Base-by-base conservation (phyloP, 2,113 vertebrate species). In the Tragulus kanchil region DNA sequence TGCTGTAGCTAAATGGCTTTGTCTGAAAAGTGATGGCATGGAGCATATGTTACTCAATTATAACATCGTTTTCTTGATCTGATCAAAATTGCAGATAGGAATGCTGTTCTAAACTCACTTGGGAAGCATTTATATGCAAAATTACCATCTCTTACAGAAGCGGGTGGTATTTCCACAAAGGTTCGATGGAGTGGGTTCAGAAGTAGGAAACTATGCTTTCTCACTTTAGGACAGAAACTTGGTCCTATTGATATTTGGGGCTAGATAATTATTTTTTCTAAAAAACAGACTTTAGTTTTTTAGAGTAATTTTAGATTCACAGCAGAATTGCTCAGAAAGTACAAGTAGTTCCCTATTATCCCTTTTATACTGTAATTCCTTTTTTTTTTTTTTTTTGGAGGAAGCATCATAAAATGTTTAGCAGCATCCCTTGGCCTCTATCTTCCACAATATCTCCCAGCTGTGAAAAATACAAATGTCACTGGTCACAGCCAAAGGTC, bases 41-140 rank as follows among this genome's bases (percentile, higher is more conserved):
- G 48, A 96, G 42, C 79, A 85, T 95, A 89, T 78, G 79, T 36
- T 75, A 75, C 73, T 89, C 87, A 94, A 90, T 96, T 95, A 92
- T 67, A 97, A 52, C 54, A 85, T 93, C 87, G 81, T 91, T 58
- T 90, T 90, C 56, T 71, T 71, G n/a, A 71, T 92, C 15, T 84
- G 17, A 95, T 90, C 75, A 85, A 91, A 64, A 65, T 67, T 31
- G 31, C 7, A 31, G 4, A 42, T 7, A 62, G 21, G 89, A 58
- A 45, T 79, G 79, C 77, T 85, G 79, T 77, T 91, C 85, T 95
- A 67, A 97, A 83, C 67, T 82, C 23, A 85, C 26, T 71, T 73
- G 48, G n/a, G n/a, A 93, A 61, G 50, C 59, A 17, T 54, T 85
- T 23, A 31, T 56, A 31, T 1, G n/a, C 61, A 95, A 83, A 45